A percentile compares a stretch with the other conserved stretches of the same genome.
Conservation (phyloP, 1,140 invertebrate genomes). For the Brachionus paranguensis region DNA sequence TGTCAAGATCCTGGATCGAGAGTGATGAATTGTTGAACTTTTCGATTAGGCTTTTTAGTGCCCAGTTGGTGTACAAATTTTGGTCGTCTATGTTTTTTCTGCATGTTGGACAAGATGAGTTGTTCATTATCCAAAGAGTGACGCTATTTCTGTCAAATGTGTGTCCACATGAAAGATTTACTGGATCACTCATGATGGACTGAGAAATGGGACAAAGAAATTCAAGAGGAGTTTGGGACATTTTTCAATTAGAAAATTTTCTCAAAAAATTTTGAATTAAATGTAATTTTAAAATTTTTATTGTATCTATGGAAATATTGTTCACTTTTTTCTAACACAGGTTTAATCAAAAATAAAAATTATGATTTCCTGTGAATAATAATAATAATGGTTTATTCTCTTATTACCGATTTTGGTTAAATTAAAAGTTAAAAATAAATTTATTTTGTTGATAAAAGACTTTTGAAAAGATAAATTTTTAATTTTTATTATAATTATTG, state of each 20-base stretch:
- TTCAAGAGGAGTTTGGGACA: neutral
- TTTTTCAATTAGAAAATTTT: neutral
- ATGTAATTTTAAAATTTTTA: neutral
- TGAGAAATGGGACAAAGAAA: slow-evolving; percentile 28
- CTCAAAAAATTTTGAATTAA: neutral
- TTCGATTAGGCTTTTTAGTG: slow-evolving; percentile 23
- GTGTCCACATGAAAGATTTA: slow-evolving; percentile 8
- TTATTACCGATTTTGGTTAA: no score
- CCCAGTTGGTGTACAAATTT: neutral
- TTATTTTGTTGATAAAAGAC: no score
- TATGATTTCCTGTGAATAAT: no score
- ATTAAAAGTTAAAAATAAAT: no score
- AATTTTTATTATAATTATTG: no score
- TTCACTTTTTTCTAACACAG: no score
- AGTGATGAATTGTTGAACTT: neutral
- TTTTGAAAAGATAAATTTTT: no score
- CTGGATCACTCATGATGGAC: neutral
- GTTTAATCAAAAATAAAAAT: neutral
- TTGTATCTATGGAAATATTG: neutral
- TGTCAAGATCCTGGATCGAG: neutral
- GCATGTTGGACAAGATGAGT: slow-evolving; percentile 7
- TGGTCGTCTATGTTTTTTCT: neutral
- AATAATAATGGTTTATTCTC: no score
- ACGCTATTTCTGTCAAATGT: slow-evolving; percentile 10
- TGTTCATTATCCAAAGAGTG: neutral